Evolutionary conservation across 2,113 vertebrate genomes (phyloP).

Genomic region (Hemicordylus capensis): DNA sequence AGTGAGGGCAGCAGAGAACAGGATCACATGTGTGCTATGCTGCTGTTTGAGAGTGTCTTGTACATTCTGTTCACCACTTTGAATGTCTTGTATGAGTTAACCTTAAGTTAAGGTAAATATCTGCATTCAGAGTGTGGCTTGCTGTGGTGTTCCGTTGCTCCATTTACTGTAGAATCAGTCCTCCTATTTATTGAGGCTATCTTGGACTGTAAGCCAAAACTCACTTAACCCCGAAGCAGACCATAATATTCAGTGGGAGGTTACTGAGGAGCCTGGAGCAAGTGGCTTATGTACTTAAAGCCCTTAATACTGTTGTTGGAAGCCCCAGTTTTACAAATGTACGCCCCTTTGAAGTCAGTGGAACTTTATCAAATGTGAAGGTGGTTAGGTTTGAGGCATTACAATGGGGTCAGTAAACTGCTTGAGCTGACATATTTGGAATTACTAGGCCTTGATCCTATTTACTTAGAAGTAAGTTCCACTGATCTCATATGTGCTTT

Average conservation of each 20-base stretch:
- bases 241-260: background rate
- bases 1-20: background rate
- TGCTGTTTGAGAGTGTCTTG: background rate
- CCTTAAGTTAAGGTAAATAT: background rate
- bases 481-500: background rate
- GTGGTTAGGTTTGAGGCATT: background rate
- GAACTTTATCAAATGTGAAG: background rate
- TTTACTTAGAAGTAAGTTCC: background rate
- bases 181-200: background rate
- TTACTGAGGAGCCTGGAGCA: background rate
- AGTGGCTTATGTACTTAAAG: background rate
- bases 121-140: background rate
- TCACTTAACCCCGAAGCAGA: background rate
- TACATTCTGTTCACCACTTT: background rate
- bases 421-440: background rate
- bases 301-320: background rate
- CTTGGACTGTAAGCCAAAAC: background rate
- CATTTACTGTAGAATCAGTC: background rate
- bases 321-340: background rate
- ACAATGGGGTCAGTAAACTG: background rate
- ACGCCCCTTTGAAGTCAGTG: background rate
- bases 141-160: background rate
- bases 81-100: slow-evolving; percentile 1
- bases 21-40: background rate
- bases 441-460: background rate